Evolutionary conservation across 2,888 invertebrate genomes (phyloP).

Genomic region (Euclidia mi): DNA sequence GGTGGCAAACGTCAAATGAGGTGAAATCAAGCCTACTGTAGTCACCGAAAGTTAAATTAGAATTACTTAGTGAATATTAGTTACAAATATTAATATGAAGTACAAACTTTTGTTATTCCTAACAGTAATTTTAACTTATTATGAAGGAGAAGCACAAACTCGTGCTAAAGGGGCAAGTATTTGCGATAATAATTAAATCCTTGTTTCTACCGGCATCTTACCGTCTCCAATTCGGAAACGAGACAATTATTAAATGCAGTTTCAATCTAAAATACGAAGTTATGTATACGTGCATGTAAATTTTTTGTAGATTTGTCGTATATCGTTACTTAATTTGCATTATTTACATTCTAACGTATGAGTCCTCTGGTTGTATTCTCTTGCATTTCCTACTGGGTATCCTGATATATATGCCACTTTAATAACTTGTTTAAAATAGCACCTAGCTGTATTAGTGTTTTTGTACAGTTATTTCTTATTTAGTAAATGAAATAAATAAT

Average conservation of each 20-base stretch:
- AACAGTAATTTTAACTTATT: slow-evolving; percentile 76
- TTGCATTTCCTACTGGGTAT: no score
- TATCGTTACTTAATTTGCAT: no score
- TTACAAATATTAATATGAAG: slow-evolving; percentile 71
- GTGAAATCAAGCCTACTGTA: not conserved
- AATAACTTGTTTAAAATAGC: no score
- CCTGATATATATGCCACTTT: no score
- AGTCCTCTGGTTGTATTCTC: no score
- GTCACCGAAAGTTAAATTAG: slow-evolving; percentile 5
- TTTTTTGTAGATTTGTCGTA: no score
- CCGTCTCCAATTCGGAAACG: slow-evolving; percentile 5
- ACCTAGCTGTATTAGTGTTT: no score
- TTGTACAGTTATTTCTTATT: no score
- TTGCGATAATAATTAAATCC: not conserved
- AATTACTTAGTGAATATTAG: slow-evolving; percentile 7
- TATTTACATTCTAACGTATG: no score
- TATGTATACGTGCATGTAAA: no score
- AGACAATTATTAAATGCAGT: not conserved
- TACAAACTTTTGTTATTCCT: slow-evolving; percentile 77
- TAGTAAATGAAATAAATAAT: no score
- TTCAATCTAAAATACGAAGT: not conserved
- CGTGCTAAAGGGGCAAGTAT: slow-evolving; percentile 80
- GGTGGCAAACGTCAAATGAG: slow-evolving; percentile 52
- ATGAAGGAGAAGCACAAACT: slow-evolving; percentile 80
- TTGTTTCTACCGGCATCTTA: slow-evolving; percentile 54